phyloP scores from a whole-genome alignment of 2,797 vertebrate species.

The Dallia pectoralis region DNA sequence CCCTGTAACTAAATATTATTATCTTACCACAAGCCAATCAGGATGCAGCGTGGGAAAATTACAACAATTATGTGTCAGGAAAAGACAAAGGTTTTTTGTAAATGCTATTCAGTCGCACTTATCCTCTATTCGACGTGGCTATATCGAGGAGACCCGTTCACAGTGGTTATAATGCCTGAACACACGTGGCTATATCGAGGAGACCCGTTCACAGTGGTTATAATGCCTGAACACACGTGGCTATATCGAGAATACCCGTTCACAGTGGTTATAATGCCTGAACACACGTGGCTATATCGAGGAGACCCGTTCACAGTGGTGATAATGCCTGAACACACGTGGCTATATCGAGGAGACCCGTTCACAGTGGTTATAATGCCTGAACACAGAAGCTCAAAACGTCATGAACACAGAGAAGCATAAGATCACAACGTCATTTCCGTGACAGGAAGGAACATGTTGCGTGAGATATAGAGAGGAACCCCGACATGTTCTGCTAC shows the following conservation, averaged over 20 bases:
- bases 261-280: too few relatives aligned
- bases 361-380: constrained; percentile 19
- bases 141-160: constrained; percentile 34
- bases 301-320: constrained; percentile 24
- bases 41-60: constrained; percentile 39
- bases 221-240: too few relatives aligned
- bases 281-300: constrained; percentile 39
- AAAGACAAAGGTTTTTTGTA: constrained; percentile 49
- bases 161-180: constrained; percentile 12
- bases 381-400: constrained; percentile 39
- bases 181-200: constrained; percentile 44
- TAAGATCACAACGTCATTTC: constrained; percentile 60
- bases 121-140: constrained; percentile 29
- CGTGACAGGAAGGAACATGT: constrained; percentile 66
- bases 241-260: constrained; percentile 48
- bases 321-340: constrained; percentile 24
- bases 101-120: constrained; percentile 46
- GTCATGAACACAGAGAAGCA: constrained; percentile 38
- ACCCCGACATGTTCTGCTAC: constrained; percentile 69
- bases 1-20: constrained; percentile 38
- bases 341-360: constrained; percentile 48
- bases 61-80: constrained; percentile 31
- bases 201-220: too few relatives aligned
- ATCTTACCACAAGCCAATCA: constrained; percentile 44
- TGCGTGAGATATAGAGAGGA: constrained; percentile 47